A percentile compares a stretch with the other conserved stretches of the same genome.
phyloP scores from a whole-genome alignment of 2,888 invertebrate species.

The Leistus spinibarbis region DNA sequence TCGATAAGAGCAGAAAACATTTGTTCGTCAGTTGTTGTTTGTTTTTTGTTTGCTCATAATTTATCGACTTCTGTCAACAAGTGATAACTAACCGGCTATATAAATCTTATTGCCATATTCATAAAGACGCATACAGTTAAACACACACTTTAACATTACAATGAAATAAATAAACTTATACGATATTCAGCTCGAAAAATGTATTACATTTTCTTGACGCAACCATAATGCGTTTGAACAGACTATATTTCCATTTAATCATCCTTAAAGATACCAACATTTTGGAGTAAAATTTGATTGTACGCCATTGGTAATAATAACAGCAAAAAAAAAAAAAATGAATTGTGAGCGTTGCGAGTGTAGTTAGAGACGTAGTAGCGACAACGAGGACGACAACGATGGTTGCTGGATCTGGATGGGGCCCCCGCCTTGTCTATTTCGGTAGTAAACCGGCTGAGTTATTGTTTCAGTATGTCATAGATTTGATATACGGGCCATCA shows the following conservation, averaged over 20 bases:
- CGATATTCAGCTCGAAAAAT: too few species aligned
- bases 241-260: too few species aligned
- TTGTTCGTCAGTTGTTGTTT: not conserved
- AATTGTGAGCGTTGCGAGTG: not conserved
- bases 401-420: not conserved
- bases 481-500: slow-evolving; percentile 57
- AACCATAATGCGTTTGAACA: too few species aligned
- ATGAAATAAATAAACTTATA: too few species aligned
- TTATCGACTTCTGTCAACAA: not conserved
- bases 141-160: too few species aligned
- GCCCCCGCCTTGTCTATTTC: slow-evolving; percentile 52
- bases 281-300: not conserved
- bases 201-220: too few species aligned
- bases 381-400: not conserved
- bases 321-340: not conserved
- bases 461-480: slow-evolving; percentile 57
- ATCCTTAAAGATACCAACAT: too few species aligned
- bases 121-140: too few species aligned
- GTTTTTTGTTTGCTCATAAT: not conserved
- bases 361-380: not conserved
- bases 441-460: slow-evolving; percentile 56
- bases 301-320: not conserved
- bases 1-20: not conserved
- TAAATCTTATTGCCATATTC: too few species aligned
- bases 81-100: not conserved